phyloP scores from a whole-genome alignment of 2,888 invertebrate species.

The Luffia ferchaultella region DNA sequence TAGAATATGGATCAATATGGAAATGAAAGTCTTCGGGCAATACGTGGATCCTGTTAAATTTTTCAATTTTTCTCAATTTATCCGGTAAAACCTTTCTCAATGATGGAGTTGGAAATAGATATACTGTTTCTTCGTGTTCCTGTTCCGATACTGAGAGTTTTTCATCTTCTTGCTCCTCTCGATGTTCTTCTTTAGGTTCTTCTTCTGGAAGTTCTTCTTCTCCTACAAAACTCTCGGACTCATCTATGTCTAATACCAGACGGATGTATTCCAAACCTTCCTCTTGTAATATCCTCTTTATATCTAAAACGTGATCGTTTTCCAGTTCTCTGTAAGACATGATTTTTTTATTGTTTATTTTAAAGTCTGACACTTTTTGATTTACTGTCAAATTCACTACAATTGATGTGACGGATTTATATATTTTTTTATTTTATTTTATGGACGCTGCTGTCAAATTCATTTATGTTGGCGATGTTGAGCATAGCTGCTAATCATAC shows the following conservation, averaged over 20 bases:
- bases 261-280: constrained; percentile 36
- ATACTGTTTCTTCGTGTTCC: constrained; percentile 22
- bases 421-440: background rate
- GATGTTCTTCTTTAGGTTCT: background rate
- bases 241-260: constrained; percentile 15
- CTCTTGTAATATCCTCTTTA: constrained; percentile 29
- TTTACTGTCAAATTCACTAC: background rate
- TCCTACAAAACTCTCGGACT: constrained; percentile 11
- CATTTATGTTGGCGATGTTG: no score
- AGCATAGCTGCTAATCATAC: no score
- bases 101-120: constrained; percentile 42
- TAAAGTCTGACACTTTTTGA: background rate
- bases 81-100: constrained; percentile 37
- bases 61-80: constrained; percentile 28
- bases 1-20: constrained; percentile 30
- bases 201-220: constrained; percentile 2
- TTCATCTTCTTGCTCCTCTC: constrained; percentile 19
- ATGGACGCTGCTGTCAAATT: no score
- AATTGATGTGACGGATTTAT: background rate
- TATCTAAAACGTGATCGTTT: constrained; percentile 24
- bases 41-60: constrained; percentile 38
- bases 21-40: constrained; percentile 37
- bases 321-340: constrained; percentile 40
- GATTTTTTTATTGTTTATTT: constrained; percentile 1
- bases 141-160: constrained; percentile 15